Evolutionary conservation across 2,113 vertebrate species (phyloP).

Genomic region (Tiliqua scincoides): DNA sequence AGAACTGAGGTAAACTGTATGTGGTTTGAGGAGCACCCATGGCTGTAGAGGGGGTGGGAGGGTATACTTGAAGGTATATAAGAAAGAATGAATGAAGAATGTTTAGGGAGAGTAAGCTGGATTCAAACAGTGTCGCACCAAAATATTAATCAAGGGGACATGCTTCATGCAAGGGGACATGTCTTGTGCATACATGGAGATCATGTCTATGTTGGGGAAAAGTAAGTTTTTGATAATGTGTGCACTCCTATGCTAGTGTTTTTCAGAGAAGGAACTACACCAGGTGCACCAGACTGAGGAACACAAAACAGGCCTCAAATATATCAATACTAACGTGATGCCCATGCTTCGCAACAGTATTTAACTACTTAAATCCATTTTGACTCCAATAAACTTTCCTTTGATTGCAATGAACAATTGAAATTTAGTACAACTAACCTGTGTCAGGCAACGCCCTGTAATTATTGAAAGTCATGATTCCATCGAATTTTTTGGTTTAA

Average conservation of each 20-base stretch:
- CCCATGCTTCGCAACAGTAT: no score
- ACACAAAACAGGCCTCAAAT: neutral
- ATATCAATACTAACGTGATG: neutral
- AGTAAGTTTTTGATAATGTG: neutral
- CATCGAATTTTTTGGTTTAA: no score
- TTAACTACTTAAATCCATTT: no score
- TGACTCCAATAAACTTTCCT: no score
- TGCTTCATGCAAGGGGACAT: neutral
- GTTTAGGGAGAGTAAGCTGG: constrained; percentile 30
- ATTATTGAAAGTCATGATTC: no score
- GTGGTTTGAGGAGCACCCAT: constrained; percentile 48
- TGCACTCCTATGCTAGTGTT: neutral
- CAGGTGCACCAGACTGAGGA: neutral
- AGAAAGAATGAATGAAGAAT: constrained; percentile 3
- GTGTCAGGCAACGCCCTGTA: no score
- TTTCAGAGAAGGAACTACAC: no score
- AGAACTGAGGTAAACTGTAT: constrained; percentile 63
- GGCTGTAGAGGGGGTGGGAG: neutral
- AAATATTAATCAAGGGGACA: constrained; percentile 12
- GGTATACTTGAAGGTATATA: constrained; percentile 4
- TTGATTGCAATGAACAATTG: no score
- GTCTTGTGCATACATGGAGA: neutral
- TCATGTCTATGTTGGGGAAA: neutral
- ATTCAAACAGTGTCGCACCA: neutral
- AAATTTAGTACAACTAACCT: no score